Conservation (phyloP, 2,797 vertebrate genomes). For the Rachycentron canadum region DNA sequence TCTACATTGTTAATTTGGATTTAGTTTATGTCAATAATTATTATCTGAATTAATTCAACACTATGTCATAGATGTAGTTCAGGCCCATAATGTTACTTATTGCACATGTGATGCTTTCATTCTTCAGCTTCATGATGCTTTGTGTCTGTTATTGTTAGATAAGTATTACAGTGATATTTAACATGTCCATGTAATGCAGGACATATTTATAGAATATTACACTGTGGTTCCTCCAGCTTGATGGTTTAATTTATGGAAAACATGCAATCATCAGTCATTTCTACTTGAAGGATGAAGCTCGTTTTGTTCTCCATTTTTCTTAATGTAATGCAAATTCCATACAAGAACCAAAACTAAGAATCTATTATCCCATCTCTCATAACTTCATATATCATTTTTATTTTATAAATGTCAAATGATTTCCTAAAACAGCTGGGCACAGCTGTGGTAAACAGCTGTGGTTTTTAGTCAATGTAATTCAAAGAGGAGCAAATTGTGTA, state of each 20-base stretch:
- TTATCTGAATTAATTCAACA: constrained; percentile 14
- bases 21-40: constrained; percentile 5
- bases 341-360: background rate
- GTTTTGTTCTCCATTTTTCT: background rate
- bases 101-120: background rate
- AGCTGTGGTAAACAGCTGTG: background rate
- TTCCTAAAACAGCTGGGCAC: too few species aligned
- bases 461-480: background rate
- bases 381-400: background rate
- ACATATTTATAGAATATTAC: background rate
- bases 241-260: background rate
- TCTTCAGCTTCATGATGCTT: background rate
- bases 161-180: background rate
- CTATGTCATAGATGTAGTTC: background rate
- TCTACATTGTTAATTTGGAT: constrained; percentile 20
- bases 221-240: background rate
- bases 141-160: background rate
- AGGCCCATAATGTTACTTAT: background rate
- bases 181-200: background rate
- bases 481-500: background rate
- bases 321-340: background rate
- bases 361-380: too few species aligned
- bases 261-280: background rate
- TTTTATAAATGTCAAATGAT: background rate
- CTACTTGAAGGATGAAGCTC: background rate